A percentile compares a stretch with the other conserved stretches of the same genome.
phyloP scores from a whole-genome alignment of 2,888 invertebrate genomes.

The Nymphalis polychloros region DNA sequence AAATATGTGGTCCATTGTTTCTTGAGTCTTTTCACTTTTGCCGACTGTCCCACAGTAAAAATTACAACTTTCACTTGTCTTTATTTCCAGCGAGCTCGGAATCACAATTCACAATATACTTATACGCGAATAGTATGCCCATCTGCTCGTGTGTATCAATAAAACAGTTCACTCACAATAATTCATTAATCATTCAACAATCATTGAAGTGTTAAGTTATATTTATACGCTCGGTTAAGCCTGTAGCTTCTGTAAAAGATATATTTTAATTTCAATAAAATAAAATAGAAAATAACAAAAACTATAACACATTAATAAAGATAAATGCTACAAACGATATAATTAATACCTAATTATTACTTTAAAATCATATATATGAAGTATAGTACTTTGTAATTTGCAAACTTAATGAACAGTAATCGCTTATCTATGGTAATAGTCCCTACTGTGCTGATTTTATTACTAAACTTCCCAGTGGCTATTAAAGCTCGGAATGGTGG shows the following conservation, averaged over 20 bases:
- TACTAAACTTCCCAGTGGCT: too few relatives aligned
- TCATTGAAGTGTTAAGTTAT: conserved; percentile 24
- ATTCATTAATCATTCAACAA: conserved; percentile 29
- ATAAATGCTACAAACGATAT: too few relatives aligned
- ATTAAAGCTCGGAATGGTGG: too few relatives aligned
- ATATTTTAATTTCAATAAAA: not conserved
- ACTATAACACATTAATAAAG: too few relatives aligned
- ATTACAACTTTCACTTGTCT: conserved; percentile 71
- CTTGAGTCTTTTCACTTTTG: conserved; percentile 60
- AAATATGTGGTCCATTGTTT: conserved; percentile 79
- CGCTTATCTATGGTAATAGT: too few relatives aligned
- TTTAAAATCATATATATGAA: too few relatives aligned
- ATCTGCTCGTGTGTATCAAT: conserved; percentile 26
- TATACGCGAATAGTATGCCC: conserved; percentile 21
- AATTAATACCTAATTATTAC: too few relatives aligned
- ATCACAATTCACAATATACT: conserved; percentile 29
- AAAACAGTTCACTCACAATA: conserved; percentile 23
- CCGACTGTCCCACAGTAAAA: conserved; percentile 66
- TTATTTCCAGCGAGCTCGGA: conserved; percentile 53
- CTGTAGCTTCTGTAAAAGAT: conserved; percentile 1
- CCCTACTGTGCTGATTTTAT: too few relatives aligned
- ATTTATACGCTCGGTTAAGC: conserved; percentile 16
- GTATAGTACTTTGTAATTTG: too few relatives aligned
- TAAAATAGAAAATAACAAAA: not conserved
- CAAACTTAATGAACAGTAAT: too few relatives aligned